Percentiles rank a stretch among this genome's conserved stretches.
Conservation (phyloP, 2,888 invertebrate species). For the Ophion costatus region DNA sequence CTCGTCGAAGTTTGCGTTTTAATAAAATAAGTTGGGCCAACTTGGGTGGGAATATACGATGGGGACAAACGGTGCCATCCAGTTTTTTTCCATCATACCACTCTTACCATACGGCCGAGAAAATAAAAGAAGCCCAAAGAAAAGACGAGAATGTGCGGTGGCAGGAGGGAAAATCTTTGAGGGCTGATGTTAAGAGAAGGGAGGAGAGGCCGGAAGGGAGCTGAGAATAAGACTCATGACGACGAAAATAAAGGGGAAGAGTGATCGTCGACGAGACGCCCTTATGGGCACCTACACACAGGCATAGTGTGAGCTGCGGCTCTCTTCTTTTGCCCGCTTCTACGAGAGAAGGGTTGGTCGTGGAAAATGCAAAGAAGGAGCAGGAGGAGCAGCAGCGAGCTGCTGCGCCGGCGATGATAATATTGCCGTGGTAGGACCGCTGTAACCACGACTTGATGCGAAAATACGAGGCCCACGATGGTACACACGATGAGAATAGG, state of each 20-base stretch:
- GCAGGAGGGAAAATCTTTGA: constrained; percentile 1
- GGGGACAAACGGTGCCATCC: constrained; percentile 71
- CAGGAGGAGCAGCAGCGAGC: constrained; percentile 50
- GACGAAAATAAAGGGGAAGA: constrained; percentile 33
- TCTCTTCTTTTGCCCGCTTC: constrained; percentile 13
- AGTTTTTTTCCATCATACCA: constrained; percentile 28
- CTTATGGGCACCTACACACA: constrained; percentile 16
- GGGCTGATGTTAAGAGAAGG: constrained; percentile 25
- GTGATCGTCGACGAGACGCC: constrained; percentile 27
- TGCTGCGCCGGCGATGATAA: constrained; percentile 75
- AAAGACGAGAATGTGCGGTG: constrained; percentile 14
- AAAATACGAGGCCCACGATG: constrained; percentile 73
- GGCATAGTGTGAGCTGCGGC: constrained; percentile 4
- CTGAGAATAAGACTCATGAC: constrained; percentile 17
- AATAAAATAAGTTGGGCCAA: constrained; percentile 77
- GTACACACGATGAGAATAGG: constrained; percentile 25
- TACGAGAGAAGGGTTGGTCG: constrained; percentile 19
- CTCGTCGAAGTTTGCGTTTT: constrained; percentile 70
- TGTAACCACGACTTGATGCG: constrained; percentile 70
- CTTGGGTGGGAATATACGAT: constrained; percentile 72
- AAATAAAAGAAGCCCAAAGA: constrained; percentile 47
- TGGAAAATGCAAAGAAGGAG: constrained; percentile 27
- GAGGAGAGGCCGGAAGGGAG: constrained; percentile 12
- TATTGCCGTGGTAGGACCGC: constrained; percentile 72
- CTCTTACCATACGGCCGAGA: constrained; percentile 7